These are phyloP conservation scores for Oligia fasciuncula DNA, from an alignment of 2,888 invertebrate genomes.

Conservation along the genomic window DNA sequence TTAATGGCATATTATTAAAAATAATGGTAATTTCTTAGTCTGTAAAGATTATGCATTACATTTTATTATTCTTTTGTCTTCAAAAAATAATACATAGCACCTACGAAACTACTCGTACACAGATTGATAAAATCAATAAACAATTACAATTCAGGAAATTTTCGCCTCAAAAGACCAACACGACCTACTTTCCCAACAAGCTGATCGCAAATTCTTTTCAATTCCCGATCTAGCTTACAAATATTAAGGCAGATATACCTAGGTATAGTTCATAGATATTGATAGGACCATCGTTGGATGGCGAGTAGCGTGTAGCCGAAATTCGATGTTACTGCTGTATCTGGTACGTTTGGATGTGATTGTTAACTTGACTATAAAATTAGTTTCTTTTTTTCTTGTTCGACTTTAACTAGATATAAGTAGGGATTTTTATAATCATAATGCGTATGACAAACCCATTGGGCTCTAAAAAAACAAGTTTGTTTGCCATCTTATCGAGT, in stretches of 20 bases:
- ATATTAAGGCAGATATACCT: background rate
- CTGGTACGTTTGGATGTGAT: background rate
- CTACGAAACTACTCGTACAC: background rate
- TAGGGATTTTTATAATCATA: no score
- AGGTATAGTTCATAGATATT: slow-evolving; percentile 41
- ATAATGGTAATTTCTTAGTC: background rate
- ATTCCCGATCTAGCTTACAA: background rate
- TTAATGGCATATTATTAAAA: background rate
- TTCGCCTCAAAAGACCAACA: background rate
- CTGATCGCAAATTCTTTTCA: background rate
- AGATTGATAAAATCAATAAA: background rate
- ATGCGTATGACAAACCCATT: no score
- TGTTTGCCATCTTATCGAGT: no score
- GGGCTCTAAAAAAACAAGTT: no score
- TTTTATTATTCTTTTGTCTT: background rate
- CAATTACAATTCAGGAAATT: background rate
- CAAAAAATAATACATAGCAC: background rate
- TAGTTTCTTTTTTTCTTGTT: no score
- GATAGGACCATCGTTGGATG: slow-evolving; percentile 57
- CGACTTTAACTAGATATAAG: no score
- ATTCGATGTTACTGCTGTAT: slow-evolving; percentile 65
- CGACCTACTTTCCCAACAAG: background rate
- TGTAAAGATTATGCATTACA: background rate
- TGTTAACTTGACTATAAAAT: background rate
- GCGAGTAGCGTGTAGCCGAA: slow-evolving; percentile 60